Percentiles rank a stretch among this genome's conserved stretches.
These are phyloP conservation scores for Tortricodes alternella DNA, from an alignment of 2,888 invertebrate species.

Conservation along the genomic window DNA sequence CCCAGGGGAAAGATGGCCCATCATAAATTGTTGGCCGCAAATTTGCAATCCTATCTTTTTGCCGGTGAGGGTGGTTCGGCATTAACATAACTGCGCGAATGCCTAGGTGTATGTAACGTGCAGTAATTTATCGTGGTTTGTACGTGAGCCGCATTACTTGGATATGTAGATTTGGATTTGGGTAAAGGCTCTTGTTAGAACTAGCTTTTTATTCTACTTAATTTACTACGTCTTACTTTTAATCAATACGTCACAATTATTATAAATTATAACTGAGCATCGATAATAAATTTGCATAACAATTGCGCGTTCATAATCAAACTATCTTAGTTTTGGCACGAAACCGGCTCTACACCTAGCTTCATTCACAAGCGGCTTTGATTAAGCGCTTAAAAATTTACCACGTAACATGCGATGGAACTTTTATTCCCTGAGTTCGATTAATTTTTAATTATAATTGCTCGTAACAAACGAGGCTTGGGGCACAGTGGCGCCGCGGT, in stretches of 20 bases:
- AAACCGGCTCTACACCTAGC: constrained; percentile 13
- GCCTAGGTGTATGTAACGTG: constrained; percentile 56
- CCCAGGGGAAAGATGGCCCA: constrained; percentile 64
- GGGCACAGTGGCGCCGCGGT: constrained; percentile 55
- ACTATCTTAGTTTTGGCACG: constrained; percentile 12
- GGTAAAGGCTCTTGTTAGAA: too few relatives aligned
- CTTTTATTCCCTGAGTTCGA: constrained; percentile 54
- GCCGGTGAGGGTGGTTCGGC: constrained; percentile 68
- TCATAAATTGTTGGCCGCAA: constrained; percentile 81
- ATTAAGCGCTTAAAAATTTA: constrained; percentile 45
- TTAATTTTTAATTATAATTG: constrained; percentile 80
- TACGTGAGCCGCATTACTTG: constrained; percentile 22
- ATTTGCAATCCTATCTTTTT: constrained; percentile 82
- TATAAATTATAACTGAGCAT: constrained; percentile 37
- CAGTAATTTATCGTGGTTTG: constrained; percentile 42
- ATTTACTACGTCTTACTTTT: too few relatives aligned
- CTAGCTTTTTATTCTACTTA: too few relatives aligned
- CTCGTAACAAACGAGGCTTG: constrained; percentile 58
- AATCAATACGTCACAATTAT: too few relatives aligned
- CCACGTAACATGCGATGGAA: constrained; percentile 53
- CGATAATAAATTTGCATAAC: background rate
- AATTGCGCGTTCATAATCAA: constrained; percentile 5
- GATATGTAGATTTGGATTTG: constrained; percentile 40
- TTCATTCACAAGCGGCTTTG: constrained; percentile 24
- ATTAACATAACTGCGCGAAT: constrained; percentile 77